Base-by-base conservation (phyloP, 37 sponge, comb jelly and placozoan species). In the Beroe forskalii region DNA sequence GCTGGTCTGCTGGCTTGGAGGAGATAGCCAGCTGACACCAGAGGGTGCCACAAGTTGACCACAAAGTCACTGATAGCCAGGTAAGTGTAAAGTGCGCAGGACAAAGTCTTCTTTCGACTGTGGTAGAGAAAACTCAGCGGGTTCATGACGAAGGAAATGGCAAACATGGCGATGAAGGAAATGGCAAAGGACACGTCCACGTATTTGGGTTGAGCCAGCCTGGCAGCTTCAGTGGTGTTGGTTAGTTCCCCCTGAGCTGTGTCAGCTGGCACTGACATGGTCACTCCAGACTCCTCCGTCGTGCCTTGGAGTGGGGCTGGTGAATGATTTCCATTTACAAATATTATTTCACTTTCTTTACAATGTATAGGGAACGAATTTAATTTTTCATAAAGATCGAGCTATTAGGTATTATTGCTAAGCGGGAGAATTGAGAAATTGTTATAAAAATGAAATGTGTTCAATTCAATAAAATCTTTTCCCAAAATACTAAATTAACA, bases 21-120 rank as follows among this genome's bases (percentile, higher is more conserved):
- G 40, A 80, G 28, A 30, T 80, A 44, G 27, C 35, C 38, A 4
- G 86, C 86, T 3, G 86, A 32, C 4, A 37, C 86, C 1, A 80
- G 86, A 9, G 86, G 86, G 30, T 44, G 55, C 86, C 86, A 80
- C 55, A 80, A 43, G 55, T 80, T 80, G 27, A 80, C 55, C 0
- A 80, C 86, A 42, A 80, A 80, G 48, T 80, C 86, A 43, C 86
- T 33, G 86, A 80, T 80, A 38, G 86, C 86, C 0, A 80, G 86
- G 31, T 80, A 80, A 24, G 86, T 80, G 48, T 80, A 80, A n/a
- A 80, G 86, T 1, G 86, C 86, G 55, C 55, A 41, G 1, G 44
- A 17, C 19, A 80, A 48, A 2, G 43, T 80, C 31, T 80, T 80
- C 30, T 44, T 41, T 1, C 86, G 44, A 25, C 86, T 80, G 86